A percentile compares a stretch with the other conserved stretches of the same genome.
Evolutionary conservation across 2,797 vertebrate species (phyloP).

Genomic region (Sphenodon punctatus): DNA sequence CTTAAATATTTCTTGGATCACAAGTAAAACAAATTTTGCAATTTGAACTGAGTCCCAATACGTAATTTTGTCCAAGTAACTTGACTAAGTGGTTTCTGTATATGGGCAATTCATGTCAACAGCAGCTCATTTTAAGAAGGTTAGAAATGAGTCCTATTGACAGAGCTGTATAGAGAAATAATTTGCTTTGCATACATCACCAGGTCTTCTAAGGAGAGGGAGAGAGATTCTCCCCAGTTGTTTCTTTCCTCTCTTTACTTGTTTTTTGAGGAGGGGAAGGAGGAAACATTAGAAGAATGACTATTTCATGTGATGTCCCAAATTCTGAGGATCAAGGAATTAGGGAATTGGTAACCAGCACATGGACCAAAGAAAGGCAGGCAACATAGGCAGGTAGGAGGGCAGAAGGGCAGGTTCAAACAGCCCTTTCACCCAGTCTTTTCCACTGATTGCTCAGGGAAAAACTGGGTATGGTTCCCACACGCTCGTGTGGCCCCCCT

Average conservation of each 20-base stretch:
- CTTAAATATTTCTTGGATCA: neutral
- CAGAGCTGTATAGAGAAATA: neutral
- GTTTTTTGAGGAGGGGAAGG: neutral
- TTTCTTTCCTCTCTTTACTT: neutral
- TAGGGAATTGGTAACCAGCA: no score
- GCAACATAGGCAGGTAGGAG: no score
- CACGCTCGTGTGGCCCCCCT: no score
- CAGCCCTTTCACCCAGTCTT: no score
- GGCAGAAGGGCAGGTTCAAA: no score
- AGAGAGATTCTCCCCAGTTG: neutral
- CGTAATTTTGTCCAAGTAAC: neutral
- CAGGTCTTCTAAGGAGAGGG: neutral
- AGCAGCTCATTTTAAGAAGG: neutral
- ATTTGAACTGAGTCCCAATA: neutral
- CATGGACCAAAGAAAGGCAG: no score
- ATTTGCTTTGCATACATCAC: neutral
- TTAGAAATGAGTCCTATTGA: neutral
- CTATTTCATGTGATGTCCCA: neutral
- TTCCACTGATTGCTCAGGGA: no score
- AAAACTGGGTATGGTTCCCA: no score
- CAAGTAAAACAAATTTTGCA: neutral
- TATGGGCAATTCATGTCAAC: neutral
- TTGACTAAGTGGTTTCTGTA: neutral
- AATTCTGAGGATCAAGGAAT: no score
- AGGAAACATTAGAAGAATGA: neutral